Base-by-base conservation (phyloP, 2,888 invertebrate species). In the Dynastes grantii region DNA sequence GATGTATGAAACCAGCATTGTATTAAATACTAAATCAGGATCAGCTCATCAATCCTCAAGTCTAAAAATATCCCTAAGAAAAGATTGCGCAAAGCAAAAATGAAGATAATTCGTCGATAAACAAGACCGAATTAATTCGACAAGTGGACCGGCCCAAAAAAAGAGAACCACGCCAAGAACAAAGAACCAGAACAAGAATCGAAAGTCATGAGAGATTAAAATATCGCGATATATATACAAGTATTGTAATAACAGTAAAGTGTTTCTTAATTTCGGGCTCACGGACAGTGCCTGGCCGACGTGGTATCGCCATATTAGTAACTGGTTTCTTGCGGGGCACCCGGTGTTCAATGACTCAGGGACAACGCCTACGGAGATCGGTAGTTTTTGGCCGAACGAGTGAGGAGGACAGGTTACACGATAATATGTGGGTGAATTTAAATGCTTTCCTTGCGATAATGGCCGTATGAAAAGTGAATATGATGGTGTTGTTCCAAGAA, bases 331-430 rank as follows among this genome's bases (percentile, higher is more conserved):
- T 32, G 32, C 11, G 63, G 22, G 63, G 27, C 63, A 32, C 68
- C 51, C 51, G 29, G 51, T 68, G 68, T 68, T 68, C 68, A 68
- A 68, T 68, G 68, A 68, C 68, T 68, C 68, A 68, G 29, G 45
- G 68, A 51, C 16, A 6, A 68, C 68, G 27, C 68, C 68, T 68
- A 68, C 68, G 40, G 68, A 29, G 51, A 68, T 22, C 51, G 27
- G 63, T 45, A 22, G 45, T 67, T 67, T 67, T 67, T 67, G 45
- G 49, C 27, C 16, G 13, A 16, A n/a, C 22, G 27, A 5, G 49
- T 8, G 45, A 16, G 22, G 27, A 40, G 27, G 49, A 67, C 67
- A 67, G 67, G 67, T 67, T 67, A 63, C 49, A 49, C 45, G 49
- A 67, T 64, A 64, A 64, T 45, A 67, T 67, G 67, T 67, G 67